Evolutionary conservation across 2,797 vertebrate genomes (phyloP), one percentile per base, ranked within the genome.

Genomic region (Anisognathus igniventris): DNA sequence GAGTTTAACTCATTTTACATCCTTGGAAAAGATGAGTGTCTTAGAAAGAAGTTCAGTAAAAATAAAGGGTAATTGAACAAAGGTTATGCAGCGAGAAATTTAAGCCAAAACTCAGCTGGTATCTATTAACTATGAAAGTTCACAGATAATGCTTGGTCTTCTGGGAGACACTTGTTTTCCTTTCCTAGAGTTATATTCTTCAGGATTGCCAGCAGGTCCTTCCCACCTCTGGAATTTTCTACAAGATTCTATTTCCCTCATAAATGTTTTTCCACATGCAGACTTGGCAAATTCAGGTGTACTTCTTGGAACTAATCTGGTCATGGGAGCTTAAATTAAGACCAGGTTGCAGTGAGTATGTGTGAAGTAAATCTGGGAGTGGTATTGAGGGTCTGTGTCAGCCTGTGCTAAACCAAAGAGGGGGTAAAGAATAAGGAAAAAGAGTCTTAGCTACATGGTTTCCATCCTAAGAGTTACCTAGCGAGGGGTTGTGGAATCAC

Each of bases 221-320:
- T 86, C 78, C 76, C 92, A 67, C 31, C 44, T 61, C 72, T 91
- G 89, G 92, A 95, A 88, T 95, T 90, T 92, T 86, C 93, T 78
- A 7, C 73, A 82, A 67, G 77, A 54, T 54, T 77, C 60, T 47
- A 1, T 93, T 95, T 77, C 85, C 54, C 40, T 71, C 35, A 25
- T 83, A 71, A 83, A 73, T 86, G 47, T 73, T 89, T 87, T 91
- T 92, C 81, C 78, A 93, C 76, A 70, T 68, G 53, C 83, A 37
- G n/a, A 61, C 72, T 96, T 93, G 93, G 71, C 79, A 80, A 88
- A 92, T n/a, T 78, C 62, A 62, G 83, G 72, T 85, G n/a, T 76
- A 79, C 82, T 74, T 65, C 54, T 68, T 93, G 93, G 83, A 94
- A 62, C 87, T 72, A 31, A 53, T 76, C 54, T 83, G 39, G 27